Evolutionary conservation across 2,797 vertebrate genomes (phyloP).

Genomic region (Coccyzus lansbergi): DNA sequence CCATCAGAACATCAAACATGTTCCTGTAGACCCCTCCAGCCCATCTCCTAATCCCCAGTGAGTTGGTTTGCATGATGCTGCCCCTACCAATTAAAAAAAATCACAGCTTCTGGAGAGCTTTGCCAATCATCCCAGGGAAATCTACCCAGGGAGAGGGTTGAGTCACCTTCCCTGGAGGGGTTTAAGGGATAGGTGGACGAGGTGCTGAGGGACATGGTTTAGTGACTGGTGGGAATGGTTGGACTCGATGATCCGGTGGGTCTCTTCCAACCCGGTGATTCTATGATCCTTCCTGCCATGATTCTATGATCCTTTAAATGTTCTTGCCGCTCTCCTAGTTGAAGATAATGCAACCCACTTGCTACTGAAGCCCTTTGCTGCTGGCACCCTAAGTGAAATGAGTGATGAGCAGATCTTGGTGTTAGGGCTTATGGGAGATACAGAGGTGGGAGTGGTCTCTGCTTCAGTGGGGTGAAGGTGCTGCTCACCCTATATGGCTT

Average conservation of each 20-base stretch:
- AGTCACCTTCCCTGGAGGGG: too few relatives aligned
- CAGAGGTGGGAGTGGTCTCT: rapidly evolving
- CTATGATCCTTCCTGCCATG: background rate
- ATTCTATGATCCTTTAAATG: background rate
- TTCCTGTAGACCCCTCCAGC: background rate
- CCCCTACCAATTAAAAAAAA: background rate
- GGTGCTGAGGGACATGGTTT: too few relatives aligned
- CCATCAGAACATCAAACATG: background rate
- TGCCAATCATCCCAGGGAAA: rapidly evolving
- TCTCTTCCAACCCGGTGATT: too few relatives aligned
- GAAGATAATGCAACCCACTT: background rate
- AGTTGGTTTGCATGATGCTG: background rate
- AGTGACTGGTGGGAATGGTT: too few relatives aligned
- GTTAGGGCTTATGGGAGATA: rapidly evolving
- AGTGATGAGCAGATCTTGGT: background rate
- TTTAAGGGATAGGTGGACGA: too few relatives aligned
- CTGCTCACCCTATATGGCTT: too few relatives aligned
- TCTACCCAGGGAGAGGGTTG: too few relatives aligned
- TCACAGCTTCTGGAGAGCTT: background rate
- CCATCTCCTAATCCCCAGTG: background rate
- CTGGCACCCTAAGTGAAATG: background rate
- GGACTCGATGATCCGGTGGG: too few relatives aligned
- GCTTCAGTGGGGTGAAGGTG: rapidly evolving
- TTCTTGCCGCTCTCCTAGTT: background rate
- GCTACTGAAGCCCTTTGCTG: rapidly evolving